These are phyloP conservation scores for Fistularia tabacaria DNA, from an alignment of 2,797 vertebrate genomes.

Conservation along the genomic window DNA sequence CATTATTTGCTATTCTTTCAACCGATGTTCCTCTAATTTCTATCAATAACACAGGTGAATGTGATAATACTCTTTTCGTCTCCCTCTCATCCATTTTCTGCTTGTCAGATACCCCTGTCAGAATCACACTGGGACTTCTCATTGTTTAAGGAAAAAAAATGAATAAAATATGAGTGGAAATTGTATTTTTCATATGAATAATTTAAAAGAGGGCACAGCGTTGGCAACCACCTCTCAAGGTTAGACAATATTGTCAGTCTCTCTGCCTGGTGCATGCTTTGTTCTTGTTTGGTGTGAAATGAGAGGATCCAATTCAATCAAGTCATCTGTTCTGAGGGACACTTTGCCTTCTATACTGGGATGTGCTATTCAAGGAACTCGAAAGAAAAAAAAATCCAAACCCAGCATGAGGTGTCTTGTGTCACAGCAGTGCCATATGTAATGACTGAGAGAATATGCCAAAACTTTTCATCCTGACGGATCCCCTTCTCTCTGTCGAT, in stretches of 20 bases:
- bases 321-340: slow-evolving; percentile 49
- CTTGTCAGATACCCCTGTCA: slow-evolving; percentile 55
- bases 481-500: slow-evolving; percentile 32
- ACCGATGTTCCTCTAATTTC: slow-evolving; percentile 60
- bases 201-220: slow-evolving; percentile 71
- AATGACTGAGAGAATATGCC: slow-evolving; percentile 32
- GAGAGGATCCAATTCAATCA: slow-evolving; percentile 56
- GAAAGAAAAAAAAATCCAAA: slow-evolving; percentile 43
- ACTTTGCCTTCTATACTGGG: slow-evolving; percentile 41
- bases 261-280: slow-evolving; percentile 44
- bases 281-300: slow-evolving; percentile 66
- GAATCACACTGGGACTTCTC: slow-evolving; percentile 49
- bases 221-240: slow-evolving; percentile 69
- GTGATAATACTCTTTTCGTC: slow-evolving; percentile 45
- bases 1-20: slow-evolving; percentile 62
- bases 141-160: slow-evolving; percentile 75
- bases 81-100: slow-evolving; percentile 51
- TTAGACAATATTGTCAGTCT: slow-evolving; percentile 65
- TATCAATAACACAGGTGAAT: slow-evolving; percentile 66
- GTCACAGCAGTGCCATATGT: slow-evolving; percentile 51
- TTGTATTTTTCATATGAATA: slow-evolving; percentile 79
- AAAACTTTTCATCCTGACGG: slow-evolving; percentile 44
- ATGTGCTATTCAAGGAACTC: slow-evolving; percentile 46
- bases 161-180: slow-evolving; percentile 81
- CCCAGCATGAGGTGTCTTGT: slow-evolving; percentile 42